Conservation (phyloP, 2,888 invertebrate genomes). For the Sinohyriopsis cumingii region DNA sequence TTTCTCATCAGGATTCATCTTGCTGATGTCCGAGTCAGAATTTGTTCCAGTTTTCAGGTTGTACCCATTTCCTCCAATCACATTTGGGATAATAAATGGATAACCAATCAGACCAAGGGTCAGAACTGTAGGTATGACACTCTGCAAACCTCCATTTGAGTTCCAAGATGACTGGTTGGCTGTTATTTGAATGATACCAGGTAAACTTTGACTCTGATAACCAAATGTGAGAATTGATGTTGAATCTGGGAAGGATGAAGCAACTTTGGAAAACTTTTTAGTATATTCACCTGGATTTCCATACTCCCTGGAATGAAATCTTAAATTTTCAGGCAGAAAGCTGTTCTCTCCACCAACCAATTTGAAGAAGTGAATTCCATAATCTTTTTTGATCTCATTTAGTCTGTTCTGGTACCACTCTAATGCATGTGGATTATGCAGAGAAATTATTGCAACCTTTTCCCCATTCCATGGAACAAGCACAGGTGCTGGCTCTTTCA, state of each 20-base stretch:
- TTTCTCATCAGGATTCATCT: constrained; percentile 63
- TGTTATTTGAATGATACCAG: constrained; percentile 87
- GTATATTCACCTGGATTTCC: constrained; percentile 51
- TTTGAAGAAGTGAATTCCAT: constrained; percentile 88
- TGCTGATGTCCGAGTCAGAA: constrained; percentile 3
- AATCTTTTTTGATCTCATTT: constrained; percentile 77
- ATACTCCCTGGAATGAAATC: constrained; percentile 25
- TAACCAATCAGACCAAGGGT: constrained; percentile 84
- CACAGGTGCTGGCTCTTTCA: constrained; percentile 11
- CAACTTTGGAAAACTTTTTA: constrained; percentile 37
- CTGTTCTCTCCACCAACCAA: constrained; percentile 81
- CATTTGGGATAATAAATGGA: constrained; percentile 91
- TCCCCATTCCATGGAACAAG: constrained; percentile 75
- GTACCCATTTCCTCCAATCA: constrained; percentile 86
- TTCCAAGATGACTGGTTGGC: constrained; percentile 92
- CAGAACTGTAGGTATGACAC: constrained; percentile 87
- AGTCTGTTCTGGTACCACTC: constrained; percentile 84
- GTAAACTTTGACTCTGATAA: constrained; percentile 85
- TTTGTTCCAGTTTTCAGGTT: constrained; percentile 10
- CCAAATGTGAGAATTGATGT: constrained; percentile 82
- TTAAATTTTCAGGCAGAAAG: constrained; percentile 39
- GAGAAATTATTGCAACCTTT: constrained; percentile 84
- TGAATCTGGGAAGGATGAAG: constrained; percentile 81
- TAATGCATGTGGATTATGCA: constrained; percentile 86
- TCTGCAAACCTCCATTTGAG: constrained; percentile 81